phyloP scores from a whole-genome alignment of 2,113 vertebrate genomes.

The Callorhinus ursinus region DNA sequence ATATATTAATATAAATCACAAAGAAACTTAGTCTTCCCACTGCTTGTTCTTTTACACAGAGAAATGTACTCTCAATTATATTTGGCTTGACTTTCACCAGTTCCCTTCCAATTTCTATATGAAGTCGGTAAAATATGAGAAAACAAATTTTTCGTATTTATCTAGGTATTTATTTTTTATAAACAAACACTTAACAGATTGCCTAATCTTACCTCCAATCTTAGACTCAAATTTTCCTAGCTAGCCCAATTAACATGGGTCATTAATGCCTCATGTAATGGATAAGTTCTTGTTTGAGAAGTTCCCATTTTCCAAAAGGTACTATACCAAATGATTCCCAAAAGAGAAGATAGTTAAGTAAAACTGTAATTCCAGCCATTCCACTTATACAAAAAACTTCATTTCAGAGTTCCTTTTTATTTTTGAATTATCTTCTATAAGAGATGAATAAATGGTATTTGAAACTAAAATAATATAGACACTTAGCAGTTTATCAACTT shows the following conservation, averaged over 20 bases:
- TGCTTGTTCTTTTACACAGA: conserved; percentile 27
- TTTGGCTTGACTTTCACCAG: conserved; percentile 33
- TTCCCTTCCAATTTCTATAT: conserved; percentile 2
- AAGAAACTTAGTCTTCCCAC: conserved; percentile 9
- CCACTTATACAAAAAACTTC: neutral
- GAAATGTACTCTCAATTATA: neutral
- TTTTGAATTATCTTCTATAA: neutral
- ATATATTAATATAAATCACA: conserved; percentile 22
- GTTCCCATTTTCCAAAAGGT: neutral
- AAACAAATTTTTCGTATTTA: conserved; percentile 32
- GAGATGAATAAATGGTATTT: conserved; percentile 16
- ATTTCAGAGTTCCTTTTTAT: neutral
- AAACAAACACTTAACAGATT: conserved; percentile 24
- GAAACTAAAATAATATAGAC: conserved; percentile 45
- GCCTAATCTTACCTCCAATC: conserved; percentile 17
- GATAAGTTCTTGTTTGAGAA: conserved; percentile 25
- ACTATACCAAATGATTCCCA: neutral
- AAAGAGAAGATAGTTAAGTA: neutral
- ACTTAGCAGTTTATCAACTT: neutral
- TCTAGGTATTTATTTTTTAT: neutral
- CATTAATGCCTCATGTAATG: neutral
- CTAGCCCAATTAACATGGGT: conserved; percentile 14
- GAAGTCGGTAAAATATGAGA: conserved; percentile 9
- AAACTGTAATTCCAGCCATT: conserved; percentile 39
- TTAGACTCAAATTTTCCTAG: conserved; percentile 29